Evolutionary conservation across 92 coral and sea anemone species (phyloP), one percentile per base, ranked within the genome.

Genomic region (Epizoanthus rinbou): DNA sequence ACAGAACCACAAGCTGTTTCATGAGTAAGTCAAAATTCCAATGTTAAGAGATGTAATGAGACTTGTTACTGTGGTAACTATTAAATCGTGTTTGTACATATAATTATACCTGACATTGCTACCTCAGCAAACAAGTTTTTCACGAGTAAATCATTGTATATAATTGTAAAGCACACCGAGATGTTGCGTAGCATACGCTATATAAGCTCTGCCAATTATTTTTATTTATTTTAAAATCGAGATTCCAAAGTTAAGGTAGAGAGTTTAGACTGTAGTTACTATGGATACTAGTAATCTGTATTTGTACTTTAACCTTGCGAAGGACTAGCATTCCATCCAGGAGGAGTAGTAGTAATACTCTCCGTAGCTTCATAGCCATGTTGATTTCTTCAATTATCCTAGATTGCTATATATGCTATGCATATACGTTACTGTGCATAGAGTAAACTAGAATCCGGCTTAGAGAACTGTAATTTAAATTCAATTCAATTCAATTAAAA

Each of bases 1-100:
- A 4, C 98, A 94, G 71, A 94, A 96, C 62, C 99, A 96, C 89
- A 85, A 94, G 80, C 91, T 96, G 13, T 92, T 96, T 45, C 98
- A 96, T 76, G 96, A 96, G 99, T 96, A 84, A 93, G 99, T 84
- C 5, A 45, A 54, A 23, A n/a, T 52, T 71, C 6, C 3, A 21
- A 10, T 18, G 64, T 57, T 62, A 13, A 58, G 9, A 28, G 28
- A 17, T 1, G 11, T n/a, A 9, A 13, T 50, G 43, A 11, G 15
- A 8, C 5, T 43, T 1, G 45, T 35, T n/a, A 43, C 23, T 23
- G 22, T 75, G 13, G 99, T 94, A 13, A 86, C 96, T 45, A 94
- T 96, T 83, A 96, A 96, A 83, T 91, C 92, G 47, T 94, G 99
- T 75, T 86, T 96, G 74, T 96, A 96, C 88, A 35, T 35, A 35